A percentile compares a stretch with the other conserved stretches of the same genome.
These are phyloP conservation scores for Onychomys leucogaster DNA, from an alignment of 2,797 vertebrate species.

Conservation along the genomic window DNA sequence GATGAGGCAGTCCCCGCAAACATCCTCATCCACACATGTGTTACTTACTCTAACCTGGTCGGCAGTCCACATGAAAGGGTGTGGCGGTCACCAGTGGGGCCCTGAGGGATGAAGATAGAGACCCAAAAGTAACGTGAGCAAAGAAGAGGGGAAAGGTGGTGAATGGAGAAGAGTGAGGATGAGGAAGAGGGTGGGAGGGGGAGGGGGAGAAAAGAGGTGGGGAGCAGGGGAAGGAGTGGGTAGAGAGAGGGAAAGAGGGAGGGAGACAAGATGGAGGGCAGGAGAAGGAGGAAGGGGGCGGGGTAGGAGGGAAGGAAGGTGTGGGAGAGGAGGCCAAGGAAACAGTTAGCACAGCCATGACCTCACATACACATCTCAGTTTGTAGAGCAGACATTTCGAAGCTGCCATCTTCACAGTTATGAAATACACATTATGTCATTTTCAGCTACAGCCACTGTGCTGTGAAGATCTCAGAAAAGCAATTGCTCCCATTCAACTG, in stretches of 20 bases:
- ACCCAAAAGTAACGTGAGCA: background rate
- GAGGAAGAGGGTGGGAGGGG: background rate
- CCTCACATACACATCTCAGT: background rate
- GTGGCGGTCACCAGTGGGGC: too few relatives aligned
- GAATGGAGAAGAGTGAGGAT: background rate
- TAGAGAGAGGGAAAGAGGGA: background rate
- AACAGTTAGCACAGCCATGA: background rate
- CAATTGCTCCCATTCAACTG: background rate
- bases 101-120: too few relatives aligned
- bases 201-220: background rate
- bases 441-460: background rate
- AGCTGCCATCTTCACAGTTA: background rate
- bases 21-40: background rate
- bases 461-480: background rate
- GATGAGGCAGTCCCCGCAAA: background rate
- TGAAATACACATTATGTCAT: background rate
- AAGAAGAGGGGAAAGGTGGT: background rate
- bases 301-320: too few relatives aligned
- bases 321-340: too few relatives aligned
- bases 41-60: too few relatives aligned
- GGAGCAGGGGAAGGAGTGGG: background rate
- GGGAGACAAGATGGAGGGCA: background rate
- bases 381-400: background rate
- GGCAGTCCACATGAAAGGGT: fast-evolving
- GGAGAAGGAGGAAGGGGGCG: background rate